Conservation (phyloP, 2,113 vertebrate species). For the Apteryx mantelli region DNA sequence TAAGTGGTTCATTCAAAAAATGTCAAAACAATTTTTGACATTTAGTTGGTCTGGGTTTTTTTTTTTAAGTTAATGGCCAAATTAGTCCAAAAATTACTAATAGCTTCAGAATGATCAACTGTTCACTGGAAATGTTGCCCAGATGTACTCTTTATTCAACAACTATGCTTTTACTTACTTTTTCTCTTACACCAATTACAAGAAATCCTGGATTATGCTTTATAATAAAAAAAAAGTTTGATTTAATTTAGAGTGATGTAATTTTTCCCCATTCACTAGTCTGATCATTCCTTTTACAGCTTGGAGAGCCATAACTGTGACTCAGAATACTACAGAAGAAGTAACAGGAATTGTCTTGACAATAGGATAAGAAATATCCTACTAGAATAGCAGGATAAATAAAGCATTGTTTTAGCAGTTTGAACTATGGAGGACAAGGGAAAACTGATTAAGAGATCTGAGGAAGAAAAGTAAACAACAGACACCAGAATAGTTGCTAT, state of each 20-base stretch:
- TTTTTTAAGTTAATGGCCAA: background rate
- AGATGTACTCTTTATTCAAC: background rate
- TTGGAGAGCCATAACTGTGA: background rate
- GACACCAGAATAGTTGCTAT: background rate
- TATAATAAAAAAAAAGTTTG: background rate
- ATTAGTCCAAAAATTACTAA: background rate
- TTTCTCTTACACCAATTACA: background rate
- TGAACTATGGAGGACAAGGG: background rate
- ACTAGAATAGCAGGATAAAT: background rate
- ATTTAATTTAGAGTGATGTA: background rate
- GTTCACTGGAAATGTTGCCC: background rate
- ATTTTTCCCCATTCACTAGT: background rate
- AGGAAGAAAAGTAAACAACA: background rate
- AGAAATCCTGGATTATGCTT: background rate
- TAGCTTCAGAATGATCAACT: background rate
- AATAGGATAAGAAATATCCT: background rate
- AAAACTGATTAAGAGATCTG: background rate
- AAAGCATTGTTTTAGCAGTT: background rate
- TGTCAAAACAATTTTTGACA: background rate
- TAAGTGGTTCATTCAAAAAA: background rate
- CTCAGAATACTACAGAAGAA: background rate
- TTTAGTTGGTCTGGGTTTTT: background rate
- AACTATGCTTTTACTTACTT: background rate
- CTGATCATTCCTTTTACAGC: background rate
- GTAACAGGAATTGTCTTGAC: background rate